These are phyloP conservation scores for Lerema accius DNA, from an alignment of 1,140 invertebrate species.

Conservation along the genomic window DNA sequence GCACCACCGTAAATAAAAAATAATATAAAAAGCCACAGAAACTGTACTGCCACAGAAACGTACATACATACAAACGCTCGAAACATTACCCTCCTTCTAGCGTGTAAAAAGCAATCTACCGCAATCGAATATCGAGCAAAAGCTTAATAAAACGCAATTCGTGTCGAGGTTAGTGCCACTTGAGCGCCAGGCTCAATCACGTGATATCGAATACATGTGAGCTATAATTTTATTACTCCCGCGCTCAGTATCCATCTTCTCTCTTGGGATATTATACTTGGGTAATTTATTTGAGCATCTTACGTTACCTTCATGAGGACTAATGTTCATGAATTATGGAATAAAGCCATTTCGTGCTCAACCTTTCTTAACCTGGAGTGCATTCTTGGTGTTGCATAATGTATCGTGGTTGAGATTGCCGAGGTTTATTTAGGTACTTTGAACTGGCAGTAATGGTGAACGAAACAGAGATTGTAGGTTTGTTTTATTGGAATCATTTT, in stretches of 20 bases:
- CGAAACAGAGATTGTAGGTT: not conserved
- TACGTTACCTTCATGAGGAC: conserved; percentile 56
- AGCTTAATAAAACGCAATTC: conserved; percentile 27
- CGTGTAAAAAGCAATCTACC: conserved; percentile 11
- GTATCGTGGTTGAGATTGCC: conserved; percentile 8
- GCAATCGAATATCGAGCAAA: conserved; percentile 13
- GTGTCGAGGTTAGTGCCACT: conserved; percentile 24
- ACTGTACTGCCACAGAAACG: too few relatives aligned
- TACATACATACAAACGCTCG: too few relatives aligned
- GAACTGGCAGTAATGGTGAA: not conserved
- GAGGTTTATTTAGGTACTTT: not conserved
- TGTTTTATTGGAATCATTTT: not conserved
- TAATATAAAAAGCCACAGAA: too few relatives aligned
- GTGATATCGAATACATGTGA: conserved; percentile 43
- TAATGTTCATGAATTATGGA: conserved; percentile 69
- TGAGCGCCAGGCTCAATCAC: conserved; percentile 18
- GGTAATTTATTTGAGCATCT: conserved; percentile 58
- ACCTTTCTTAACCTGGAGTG: conserved; percentile 26
- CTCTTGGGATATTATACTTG: conserved; percentile 41
- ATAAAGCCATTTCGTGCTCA: conserved; percentile 40
- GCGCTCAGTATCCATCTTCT: conserved; percentile 36
- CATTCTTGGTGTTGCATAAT: conserved; percentile 31
- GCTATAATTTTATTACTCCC: conserved; percentile 46
- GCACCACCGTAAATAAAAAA: too few relatives aligned
- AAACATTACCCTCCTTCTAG: too few relatives aligned